Evolutionary conservation across 1,140 invertebrate genomes (phyloP), one percentile per base, ranked within the genome.

Genomic region (Ips nitidus): DNA sequence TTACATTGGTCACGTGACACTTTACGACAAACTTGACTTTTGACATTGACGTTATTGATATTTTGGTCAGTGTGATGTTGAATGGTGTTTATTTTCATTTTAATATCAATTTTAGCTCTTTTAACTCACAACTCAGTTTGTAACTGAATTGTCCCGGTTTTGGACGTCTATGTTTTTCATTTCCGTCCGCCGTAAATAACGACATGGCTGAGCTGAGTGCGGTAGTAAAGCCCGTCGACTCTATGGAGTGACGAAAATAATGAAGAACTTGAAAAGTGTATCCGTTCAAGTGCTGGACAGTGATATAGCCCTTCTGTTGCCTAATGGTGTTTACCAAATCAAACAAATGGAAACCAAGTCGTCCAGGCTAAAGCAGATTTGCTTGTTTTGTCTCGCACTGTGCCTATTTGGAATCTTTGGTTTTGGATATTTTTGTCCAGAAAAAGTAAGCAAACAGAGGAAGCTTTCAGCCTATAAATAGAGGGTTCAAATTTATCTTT

Each of bases 361-460:
- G 81, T 86, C 87, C 67, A 88, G 86, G 80, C 83, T 93, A 75
- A 87, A 89, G 78, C 88, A 87, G 82, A 86, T 93, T 77, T 87
- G 90, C 76, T 83, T 91, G 73, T 86, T 93, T 80, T 94, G 91
- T 81, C 84, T 93, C 75, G 82, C 89, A 72, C 84, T 94, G 72
- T 90, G 90, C 71, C 81, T 94, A 40, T 90, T 90, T 76, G 91
- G 92, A 60, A 93, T 94, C 80, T 85, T 94, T 67, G 92, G 91
- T 77, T 90, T 94, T 77, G 91, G 92, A 73, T 94, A 94, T 82
- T 94, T 93, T 75, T 94, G 92, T 80, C 90, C 92, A 65, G 92
- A 94, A 79, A 90, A 92, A 84, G 87, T 89, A 75, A 82, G 80
- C 76, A 39, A 75, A 22, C 22, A 22, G 22, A 22, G 22, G 0